phyloP scores from a whole-genome alignment of 1,140 invertebrate species.

The Pectinophora gossypiella region DNA sequence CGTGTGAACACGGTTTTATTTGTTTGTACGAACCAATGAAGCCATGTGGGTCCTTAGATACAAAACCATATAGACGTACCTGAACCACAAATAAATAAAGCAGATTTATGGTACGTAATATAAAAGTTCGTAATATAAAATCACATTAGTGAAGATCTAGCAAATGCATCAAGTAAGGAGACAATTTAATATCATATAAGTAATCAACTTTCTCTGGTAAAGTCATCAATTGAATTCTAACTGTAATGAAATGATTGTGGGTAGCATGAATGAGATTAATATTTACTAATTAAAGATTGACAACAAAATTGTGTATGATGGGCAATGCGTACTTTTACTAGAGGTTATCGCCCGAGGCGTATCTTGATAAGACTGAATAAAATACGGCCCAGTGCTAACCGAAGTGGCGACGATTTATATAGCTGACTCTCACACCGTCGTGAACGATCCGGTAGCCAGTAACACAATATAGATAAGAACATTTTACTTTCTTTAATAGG shows the following conservation, averaged over 20 bases:
- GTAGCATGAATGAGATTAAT: neutral
- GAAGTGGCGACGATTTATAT: neutral
- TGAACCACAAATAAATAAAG: too few relatives aligned
- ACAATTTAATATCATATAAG: too few relatives aligned
- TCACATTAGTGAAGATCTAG: too few relatives aligned
- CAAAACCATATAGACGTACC: too few relatives aligned
- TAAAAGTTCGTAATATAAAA: too few relatives aligned
- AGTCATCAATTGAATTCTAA: neutral
- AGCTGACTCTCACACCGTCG: neutral
- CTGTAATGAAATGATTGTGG: neutral
- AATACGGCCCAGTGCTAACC: neutral
- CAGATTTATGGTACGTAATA: too few relatives aligned
- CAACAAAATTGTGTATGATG: constrained; percentile 2
- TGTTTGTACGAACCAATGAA: too few relatives aligned
- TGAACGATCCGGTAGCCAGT: too few relatives aligned
- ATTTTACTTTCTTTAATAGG: too few relatives aligned
- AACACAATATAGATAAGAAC: too few relatives aligned
- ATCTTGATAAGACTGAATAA: constrained; percentile 3
- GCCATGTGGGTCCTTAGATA: too few relatives aligned
- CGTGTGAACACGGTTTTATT: neutral
- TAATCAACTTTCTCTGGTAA: neutral
- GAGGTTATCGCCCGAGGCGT: neutral
- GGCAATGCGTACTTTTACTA: neutral
- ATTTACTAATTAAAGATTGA: neutral
- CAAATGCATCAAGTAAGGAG: too few relatives aligned